Evolutionary conservation across 1,140 invertebrate genomes (phyloP).

Genomic region (Agrilus planipennis): DNA sequence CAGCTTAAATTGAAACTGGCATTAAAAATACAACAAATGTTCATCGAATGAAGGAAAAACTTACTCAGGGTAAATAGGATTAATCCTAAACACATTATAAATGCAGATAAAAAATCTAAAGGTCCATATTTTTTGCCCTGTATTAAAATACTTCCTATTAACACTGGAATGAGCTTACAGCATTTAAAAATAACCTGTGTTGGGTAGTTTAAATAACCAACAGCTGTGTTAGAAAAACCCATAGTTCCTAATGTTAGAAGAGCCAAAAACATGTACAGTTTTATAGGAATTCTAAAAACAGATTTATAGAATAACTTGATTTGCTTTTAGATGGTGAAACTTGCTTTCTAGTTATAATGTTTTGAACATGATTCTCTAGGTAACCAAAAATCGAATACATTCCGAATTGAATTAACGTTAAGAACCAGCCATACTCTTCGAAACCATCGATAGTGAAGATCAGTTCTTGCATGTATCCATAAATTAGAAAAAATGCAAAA

Average conservation of each 20-base stretch:
- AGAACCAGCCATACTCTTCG: conserved; percentile 81
- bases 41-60: conserved; percentile 11
- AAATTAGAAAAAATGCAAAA: conserved; percentile 79
- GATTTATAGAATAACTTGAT: conserved; percentile 8
- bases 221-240: conserved; percentile 88
- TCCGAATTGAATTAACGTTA: conserved; percentile 85
- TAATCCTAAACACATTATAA: conserved; percentile 82
- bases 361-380: conserved; percentile 56
- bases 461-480: conserved; percentile 88
- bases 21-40: conserved; percentile 8
- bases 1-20: conserved; percentile 48
- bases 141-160: conserved; percentile 85
- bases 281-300: conserved; percentile 67
- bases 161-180: conserved; percentile 91
- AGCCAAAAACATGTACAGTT: conserved; percentile 69
- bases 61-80: conserved; percentile 73
- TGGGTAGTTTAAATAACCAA: conserved; percentile 94
- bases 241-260: conserved; percentile 86
- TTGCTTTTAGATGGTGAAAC: conserved; percentile 13
- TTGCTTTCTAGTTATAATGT: conserved; percentile 56
- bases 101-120: conserved; percentile 72
- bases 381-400: conserved; percentile 75
- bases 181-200: conserved; percentile 92
- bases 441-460: conserved; percentile 85
- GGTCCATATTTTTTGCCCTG: conserved; percentile 78